Conservation (phyloP, 2,797 vertebrate species). For the Phalanger gymnotis region DNA sequence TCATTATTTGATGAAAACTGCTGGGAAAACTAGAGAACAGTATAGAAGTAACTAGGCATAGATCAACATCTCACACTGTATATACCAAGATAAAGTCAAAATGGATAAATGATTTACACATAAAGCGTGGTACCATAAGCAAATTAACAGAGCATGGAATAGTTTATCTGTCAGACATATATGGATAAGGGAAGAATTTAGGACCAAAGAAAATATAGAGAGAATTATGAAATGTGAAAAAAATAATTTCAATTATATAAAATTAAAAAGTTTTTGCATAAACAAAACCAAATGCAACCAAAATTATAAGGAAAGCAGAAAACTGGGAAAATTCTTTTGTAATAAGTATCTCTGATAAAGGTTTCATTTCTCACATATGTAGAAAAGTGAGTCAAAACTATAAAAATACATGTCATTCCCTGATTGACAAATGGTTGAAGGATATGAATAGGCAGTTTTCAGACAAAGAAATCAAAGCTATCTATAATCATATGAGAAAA, state of each 20-base stretch:
- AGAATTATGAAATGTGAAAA: background rate
- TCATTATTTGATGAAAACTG: background rate
- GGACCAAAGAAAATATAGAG: background rate
- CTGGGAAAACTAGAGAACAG: background rate
- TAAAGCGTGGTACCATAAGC: background rate
- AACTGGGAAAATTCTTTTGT: background rate
- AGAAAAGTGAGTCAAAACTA: background rate
- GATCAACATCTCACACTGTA: background rate
- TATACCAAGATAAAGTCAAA: background rate
- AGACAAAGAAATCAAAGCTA: background rate
- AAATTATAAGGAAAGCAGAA: background rate
- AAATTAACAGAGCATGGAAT: background rate
- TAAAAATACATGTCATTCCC: background rate
- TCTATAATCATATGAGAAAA: background rate
- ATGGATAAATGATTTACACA: background rate
- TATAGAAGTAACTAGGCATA: background rate
- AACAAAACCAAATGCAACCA: background rate
- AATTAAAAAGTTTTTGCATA: too few species aligned
- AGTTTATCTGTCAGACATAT: background rate
- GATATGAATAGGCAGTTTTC: background rate
- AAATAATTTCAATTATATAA: background rate
- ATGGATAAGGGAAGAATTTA: background rate
- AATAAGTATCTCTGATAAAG: background rate
- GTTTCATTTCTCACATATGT: background rate
- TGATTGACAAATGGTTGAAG: background rate